Evolutionary conservation across 2,888 invertebrate species (phyloP), one percentile per base, ranked within the genome.

Genomic region (Dryadula phaetusa): DNA sequence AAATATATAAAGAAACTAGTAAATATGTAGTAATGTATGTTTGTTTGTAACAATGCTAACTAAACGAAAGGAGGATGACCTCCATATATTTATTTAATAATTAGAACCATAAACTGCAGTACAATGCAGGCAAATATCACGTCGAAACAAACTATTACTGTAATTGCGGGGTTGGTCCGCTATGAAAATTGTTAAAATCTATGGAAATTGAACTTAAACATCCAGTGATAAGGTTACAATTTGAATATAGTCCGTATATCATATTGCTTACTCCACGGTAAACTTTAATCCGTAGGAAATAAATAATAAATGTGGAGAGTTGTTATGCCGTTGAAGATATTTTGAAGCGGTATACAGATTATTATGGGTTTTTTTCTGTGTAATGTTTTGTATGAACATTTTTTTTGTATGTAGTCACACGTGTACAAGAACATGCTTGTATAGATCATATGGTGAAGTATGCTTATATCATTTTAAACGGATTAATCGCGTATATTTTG

Each of bases 81-180:
- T 40, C 22, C 40, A 56, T 22, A 16, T 60, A 60, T 60, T 65
- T 60, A 60, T 60, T 65, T 65, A 49, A 65, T 65, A 65, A 65
- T 65, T 65, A 65, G 58, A 65, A 58, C 47, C 60, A 40, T 64
- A 64, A 56, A 47, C 64, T 56, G 46, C 66, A 56, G 47, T 62
- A 67, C 67, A 63, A 67, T 66, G 46, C 54, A 49, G 49, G 52
- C 63, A 58, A 42, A 67, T 63, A 67, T 46, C 37, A 40, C 67
- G 67, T 49, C 63, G 63, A 40, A 60, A 63, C 63, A 67, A 56
- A 67, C 67, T 67, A 67, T 64, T 67, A 67, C 40, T 18, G 58
- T 67, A 67, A 67, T 67, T 67, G 67, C 63, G 34, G 63, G 42
- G 52, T 63, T 49, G 20, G 62, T 56, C 47, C 18, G 44, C 40